phyloP scores from a whole-genome alignment of 2,888 invertebrate genomes.

The Acleris laterana region DNA sequence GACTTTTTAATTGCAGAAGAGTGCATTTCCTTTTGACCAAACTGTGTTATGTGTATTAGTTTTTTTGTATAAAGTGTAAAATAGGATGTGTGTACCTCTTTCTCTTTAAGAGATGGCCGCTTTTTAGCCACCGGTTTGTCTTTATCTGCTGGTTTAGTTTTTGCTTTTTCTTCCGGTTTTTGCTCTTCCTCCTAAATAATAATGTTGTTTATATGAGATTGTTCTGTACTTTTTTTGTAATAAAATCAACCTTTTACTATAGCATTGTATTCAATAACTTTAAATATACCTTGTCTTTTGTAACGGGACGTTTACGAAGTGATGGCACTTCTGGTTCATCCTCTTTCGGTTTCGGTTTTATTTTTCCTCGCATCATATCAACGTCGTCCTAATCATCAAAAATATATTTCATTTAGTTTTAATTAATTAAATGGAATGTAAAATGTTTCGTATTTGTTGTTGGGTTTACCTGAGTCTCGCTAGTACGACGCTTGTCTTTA shows the following conservation, averaged over 20 bases:
- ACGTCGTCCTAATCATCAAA: constrained; percentile 68
- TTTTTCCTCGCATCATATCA: constrained; percentile 78
- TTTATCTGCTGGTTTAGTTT: constrained; percentile 69
- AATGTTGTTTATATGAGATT: constrained; percentile 23
- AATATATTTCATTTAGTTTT: constrained; percentile 1
- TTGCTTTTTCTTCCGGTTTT: constrained; percentile 77
- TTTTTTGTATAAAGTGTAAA: constrained; percentile 15
- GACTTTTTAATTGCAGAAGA: constrained; percentile 12
- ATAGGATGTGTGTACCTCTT: constrained; percentile 61
- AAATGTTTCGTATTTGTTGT: constrained; percentile 9
- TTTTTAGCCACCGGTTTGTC: constrained; percentile 73
- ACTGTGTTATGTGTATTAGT: constrained; percentile 26
- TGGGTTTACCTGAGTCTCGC: constrained; percentile 68
- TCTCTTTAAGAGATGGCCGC: constrained; percentile 74
- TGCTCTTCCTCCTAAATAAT: constrained; percentile 71
- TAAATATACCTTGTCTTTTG: constrained; percentile 73
- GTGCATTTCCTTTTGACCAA: constrained; percentile 11
- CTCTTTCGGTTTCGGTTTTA: constrained; percentile 76
- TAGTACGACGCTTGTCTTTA: constrained; percentile 72
- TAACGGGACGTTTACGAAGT: constrained; percentile 71
- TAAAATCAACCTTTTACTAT: constrained; percentile 10
- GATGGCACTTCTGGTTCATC: constrained; percentile 72
- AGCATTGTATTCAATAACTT: constrained; percentile 7
- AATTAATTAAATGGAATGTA: background rate
- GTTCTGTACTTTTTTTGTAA: constrained; percentile 4